Conservation (phyloP, 2,113 vertebrate genomes). For the Echinops telfairi region DNA sequence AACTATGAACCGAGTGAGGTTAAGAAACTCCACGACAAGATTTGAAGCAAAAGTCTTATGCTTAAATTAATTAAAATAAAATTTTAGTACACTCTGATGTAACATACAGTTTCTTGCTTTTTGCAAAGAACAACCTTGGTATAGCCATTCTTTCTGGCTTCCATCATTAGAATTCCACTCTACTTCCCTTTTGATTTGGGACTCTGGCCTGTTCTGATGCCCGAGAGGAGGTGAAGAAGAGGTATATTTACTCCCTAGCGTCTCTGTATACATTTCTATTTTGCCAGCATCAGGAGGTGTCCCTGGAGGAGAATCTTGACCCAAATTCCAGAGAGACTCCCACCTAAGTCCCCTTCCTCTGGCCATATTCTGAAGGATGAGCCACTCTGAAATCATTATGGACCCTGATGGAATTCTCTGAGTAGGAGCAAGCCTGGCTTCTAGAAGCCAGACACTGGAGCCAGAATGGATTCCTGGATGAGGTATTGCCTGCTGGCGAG, state of each 20-base stretch:
- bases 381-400: neutral
- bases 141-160: neutral
- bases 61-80: neutral
- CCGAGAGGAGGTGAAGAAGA: neutral
- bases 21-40: neutral
- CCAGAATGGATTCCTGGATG: conserved; percentile 61
- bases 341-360: neutral
- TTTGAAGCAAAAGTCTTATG: neutral
- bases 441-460: conserved; percentile 47
- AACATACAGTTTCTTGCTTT: neutral
- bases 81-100: conserved; percentile 1
- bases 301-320: neutral
- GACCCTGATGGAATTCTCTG: conserved; percentile 37
- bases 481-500: neutral
- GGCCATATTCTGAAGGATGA: neutral
- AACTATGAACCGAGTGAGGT: neutral
- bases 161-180: neutral
- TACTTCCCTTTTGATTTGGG: conserved; percentile 52
- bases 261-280: neutral
- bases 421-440: conserved; percentile 8
- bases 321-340: neutral
- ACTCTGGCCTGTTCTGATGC: neutral
- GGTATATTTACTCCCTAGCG: neutral
- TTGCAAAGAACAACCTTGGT: conserved; percentile 21
- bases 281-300: neutral